Percentiles rank a stretch among this genome's conserved stretches.
These are phyloP conservation scores for Lepus oiostolus DNA, from an alignment of 2,797 vertebrate genomes.

Conservation along the genomic window DNA sequence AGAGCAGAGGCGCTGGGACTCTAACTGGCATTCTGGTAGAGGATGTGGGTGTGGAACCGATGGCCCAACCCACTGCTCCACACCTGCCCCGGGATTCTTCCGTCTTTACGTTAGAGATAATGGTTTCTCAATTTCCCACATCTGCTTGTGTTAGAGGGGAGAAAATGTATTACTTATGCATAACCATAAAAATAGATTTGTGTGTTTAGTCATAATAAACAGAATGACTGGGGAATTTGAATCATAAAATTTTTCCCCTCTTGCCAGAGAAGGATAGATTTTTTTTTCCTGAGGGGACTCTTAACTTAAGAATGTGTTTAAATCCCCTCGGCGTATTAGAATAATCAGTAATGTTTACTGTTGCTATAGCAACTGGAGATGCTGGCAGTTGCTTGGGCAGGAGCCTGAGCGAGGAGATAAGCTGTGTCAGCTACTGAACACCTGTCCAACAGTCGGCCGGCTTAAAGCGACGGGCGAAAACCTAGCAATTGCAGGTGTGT, in stretches of 20 bases:
- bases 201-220: constrained; percentile 67
- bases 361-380: constrained; percentile 76
- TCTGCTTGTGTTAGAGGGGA: neutral
- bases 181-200: constrained; percentile 23
- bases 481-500: constrained; percentile 60
- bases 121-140: neutral
- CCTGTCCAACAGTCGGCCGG: constrained; percentile 79
- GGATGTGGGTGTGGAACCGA: too few species aligned
- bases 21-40: too few species aligned
- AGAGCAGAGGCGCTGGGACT: too few species aligned
- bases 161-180: constrained; percentile 34
- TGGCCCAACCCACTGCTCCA: too few species aligned
- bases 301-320: constrained; percentile 58
- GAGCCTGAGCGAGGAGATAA: constrained; percentile 84
- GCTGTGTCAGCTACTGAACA: constrained; percentile 84
- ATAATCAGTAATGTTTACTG: constrained; percentile 74
- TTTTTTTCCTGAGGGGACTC: constrained; percentile 62
- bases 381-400: constrained; percentile 74
- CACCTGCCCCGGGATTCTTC: constrained; percentile 1
- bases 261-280: constrained; percentile 77
- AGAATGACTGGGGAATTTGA: constrained; percentile 52
- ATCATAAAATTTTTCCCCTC: constrained; percentile 57
- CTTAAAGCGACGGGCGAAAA: constrained; percentile 69
- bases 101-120: neutral
- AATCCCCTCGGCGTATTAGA: constrained; percentile 34